Evolutionary conservation across 1,140 invertebrate genomes (phyloP).

Genomic region (Zophobas morio): DNA sequence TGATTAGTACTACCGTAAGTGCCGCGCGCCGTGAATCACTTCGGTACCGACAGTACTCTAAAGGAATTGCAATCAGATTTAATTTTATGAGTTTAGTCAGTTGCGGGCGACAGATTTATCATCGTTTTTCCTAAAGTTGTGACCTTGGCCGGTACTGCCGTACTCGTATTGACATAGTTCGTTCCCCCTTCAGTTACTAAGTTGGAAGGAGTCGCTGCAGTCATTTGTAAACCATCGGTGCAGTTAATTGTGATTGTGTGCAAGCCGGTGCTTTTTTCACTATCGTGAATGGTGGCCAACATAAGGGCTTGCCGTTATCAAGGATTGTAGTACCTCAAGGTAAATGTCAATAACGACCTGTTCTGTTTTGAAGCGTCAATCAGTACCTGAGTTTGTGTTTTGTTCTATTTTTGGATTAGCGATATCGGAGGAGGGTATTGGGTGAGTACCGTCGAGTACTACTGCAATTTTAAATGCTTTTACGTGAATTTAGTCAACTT

Average conservation of each 20-base stretch:
- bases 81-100: conserved; percentile 21
- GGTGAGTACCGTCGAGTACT: too few species aligned
- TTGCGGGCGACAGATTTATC: conserved; percentile 6
- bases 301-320: too few species aligned
- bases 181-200: conserved; percentile 25
- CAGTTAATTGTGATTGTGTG: conserved; percentile 8
- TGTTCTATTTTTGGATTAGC: too few species aligned
- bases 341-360: too few species aligned
- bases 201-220: conserved; percentile 23
- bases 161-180: conserved; percentile 42
- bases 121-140: conserved; percentile 17
- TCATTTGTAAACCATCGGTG: conserved; percentile 30
- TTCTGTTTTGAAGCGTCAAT: too few species aligned
- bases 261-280: conserved; percentile 9
- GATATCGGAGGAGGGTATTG: too few species aligned
- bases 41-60: background rate
- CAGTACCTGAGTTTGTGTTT: too few species aligned
- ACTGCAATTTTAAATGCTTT: too few species aligned
- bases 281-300: background rate
- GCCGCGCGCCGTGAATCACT: too few species aligned
- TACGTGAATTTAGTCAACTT: too few species aligned
- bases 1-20: background rate
- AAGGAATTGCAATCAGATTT: conserved; percentile 13
- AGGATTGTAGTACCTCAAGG: too few species aligned
- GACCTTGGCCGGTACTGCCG: conserved; percentile 34